Evolutionary conservation across 2,888 invertebrate genomes (phyloP).

Genomic region (Nomada ruficornis): DNA sequence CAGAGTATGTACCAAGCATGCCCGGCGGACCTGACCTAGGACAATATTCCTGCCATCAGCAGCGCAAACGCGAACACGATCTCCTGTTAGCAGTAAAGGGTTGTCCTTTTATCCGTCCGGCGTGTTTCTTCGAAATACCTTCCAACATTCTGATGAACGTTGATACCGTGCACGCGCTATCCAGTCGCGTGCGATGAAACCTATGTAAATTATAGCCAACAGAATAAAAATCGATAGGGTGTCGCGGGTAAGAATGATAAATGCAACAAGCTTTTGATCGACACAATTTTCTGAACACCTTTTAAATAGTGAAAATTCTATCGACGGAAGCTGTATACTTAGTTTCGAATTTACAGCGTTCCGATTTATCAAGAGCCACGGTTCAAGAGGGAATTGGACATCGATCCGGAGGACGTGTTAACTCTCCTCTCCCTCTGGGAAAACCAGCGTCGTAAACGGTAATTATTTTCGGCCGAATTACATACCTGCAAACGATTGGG

Average conservation of each 20-base stretch:
- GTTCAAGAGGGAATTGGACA: constrained; percentile 80
- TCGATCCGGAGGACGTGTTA: constrained; percentile 81
- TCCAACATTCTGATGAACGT: neutral
- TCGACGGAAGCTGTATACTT: neutral
- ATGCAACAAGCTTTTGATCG: too few relatives aligned
- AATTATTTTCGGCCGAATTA: constrained; percentile 31
- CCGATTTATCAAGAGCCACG: constrained; percentile 78
- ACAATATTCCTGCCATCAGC: constrained; percentile 35
- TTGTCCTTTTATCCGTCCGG: neutral
- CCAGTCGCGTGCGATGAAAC: neutral
- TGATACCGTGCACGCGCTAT: neutral
- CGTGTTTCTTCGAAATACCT: constrained; percentile 10
- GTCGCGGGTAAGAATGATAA: too few relatives aligned
- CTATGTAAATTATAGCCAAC: neutral
- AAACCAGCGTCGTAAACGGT: constrained; percentile 80
- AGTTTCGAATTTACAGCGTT: constrained; percentile 65
- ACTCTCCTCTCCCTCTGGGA: constrained; percentile 82
- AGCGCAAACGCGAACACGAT: constrained; percentile 39
- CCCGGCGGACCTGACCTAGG: constrained; percentile 54
- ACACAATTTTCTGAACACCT: too few relatives aligned
- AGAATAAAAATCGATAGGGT: constrained; percentile 13
- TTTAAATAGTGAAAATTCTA: too few relatives aligned
- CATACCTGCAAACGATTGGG: neutral
- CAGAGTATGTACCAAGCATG: constrained; percentile 43
- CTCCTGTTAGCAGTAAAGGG: neutral